Conservation (phyloP, 2,113 vertebrate genomes). For the Rissa tridactyla region DNA sequence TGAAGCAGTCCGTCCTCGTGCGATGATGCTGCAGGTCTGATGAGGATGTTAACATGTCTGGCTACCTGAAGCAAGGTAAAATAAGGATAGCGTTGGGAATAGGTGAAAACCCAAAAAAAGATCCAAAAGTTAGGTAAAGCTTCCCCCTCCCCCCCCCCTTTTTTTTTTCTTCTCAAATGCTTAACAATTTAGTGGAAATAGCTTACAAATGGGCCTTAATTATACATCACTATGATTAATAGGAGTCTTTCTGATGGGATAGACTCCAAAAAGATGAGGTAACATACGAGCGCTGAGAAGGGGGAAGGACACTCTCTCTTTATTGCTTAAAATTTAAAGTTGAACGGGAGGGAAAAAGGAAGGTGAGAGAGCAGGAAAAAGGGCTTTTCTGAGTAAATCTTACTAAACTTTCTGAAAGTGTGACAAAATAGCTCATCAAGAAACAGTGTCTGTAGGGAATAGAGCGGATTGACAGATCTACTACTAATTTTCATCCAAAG, state of each 20-base stretch:
- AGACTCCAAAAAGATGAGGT: neutral
- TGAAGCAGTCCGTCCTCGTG: neutral
- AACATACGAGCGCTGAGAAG: neutral
- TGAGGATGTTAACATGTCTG: neutral
- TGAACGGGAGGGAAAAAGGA: neutral
- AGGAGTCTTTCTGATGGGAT: neutral
- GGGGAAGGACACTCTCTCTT: neutral
- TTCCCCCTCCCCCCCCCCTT: neutral
- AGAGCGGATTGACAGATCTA: neutral
- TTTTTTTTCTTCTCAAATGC: neutral
- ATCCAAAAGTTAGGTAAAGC: neutral
- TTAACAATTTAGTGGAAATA: neutral
- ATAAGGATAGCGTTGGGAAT: neutral
- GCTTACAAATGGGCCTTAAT: neutral
- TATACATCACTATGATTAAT: neutral
- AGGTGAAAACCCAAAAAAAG: neutral
- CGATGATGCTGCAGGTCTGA: neutral
- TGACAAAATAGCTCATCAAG: neutral
- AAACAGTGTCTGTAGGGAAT: neutral
- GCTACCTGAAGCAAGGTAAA: neutral
- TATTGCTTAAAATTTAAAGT: neutral
- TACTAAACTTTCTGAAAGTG: neutral
- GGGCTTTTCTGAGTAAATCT: neutral
- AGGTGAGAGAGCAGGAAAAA: neutral
- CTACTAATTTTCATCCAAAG: conserved; percentile 23